Base-by-base conservation (phyloP, 2,797 vertebrate species). In the Corythornis leucogaster region DNA sequence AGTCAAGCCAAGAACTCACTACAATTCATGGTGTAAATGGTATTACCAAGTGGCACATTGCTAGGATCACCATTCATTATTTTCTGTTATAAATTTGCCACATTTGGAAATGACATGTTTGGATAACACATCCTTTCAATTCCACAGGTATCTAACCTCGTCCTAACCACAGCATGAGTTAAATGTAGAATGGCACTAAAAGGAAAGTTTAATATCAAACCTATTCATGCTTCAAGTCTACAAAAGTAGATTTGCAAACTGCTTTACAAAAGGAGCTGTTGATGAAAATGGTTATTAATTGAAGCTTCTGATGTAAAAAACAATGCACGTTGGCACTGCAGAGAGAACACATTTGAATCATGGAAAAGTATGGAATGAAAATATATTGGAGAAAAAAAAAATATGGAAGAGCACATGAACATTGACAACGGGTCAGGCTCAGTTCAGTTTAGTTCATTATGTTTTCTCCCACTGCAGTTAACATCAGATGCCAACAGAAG, bases 101-200 rank as follows among this genome's bases (percentile, higher is more conserved):
- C 58, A 79, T 89, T 91, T 89, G 68, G 75, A 78, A 93, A 30
- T 69, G 22, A 83, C 62, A 69, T 18, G n/a, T 69, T 85, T 43
- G 68, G 82, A 38, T 42, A 89, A 87, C 71, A 81, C 66, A 81
- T 40, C 74, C 74, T 90, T 90, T 78, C 70, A 86, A 75, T 80
- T 79, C 71, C 88, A 78, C 2, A 78, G 74, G 58, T 35, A 68
- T 53, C 45, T 12, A 42, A 71, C 40, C 77, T 84, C 75, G 66
- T 45, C 45, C 46, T 87, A 76, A 85, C 55, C 78, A 55, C 38
- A 33, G 43, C 21, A 42, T 5, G 50, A 80, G 61, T 4, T 78
- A 28, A 57, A 71, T 45, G 68, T 4, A 35, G 0, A 63, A 51
- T 7, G 2, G 30, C 69, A 80, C 61, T 55, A 63, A 88, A 93